phyloP scores from a whole-genome alignment of 2,797 vertebrate species.

The Chelmon rostratus region DNA sequence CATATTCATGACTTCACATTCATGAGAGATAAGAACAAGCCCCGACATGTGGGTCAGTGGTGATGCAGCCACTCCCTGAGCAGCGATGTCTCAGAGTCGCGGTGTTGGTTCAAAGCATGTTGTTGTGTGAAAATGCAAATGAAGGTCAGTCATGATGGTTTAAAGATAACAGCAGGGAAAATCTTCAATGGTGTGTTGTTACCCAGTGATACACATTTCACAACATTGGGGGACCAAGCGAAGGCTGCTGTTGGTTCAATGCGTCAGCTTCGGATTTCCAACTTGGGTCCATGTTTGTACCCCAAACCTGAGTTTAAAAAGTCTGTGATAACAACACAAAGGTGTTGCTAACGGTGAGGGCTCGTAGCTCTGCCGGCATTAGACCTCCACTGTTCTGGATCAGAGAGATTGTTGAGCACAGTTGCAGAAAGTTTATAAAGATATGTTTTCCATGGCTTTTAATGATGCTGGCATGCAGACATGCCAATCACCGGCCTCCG shows the following conservation, averaged over 20 bases:
- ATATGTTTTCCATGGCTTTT: too few species aligned
- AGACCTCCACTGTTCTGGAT: too few species aligned
- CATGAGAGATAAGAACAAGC: conserved; percentile 9
- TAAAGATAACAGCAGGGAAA: neutral
- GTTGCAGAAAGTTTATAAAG: too few species aligned
- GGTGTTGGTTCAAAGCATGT: neutral
- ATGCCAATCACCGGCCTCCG: too few species aligned
- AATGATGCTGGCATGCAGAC: too few species aligned
- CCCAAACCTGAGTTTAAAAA: too few species aligned
- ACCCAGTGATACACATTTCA: neutral
- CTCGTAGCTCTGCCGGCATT: too few species aligned
- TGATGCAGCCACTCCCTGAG: neutral
- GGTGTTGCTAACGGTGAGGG: too few species aligned
- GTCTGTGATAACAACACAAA: too few species aligned
- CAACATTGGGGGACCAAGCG: neutral
- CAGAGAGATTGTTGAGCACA: too few species aligned
- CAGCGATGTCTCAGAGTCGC: neutral
- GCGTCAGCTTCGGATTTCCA: neutral
- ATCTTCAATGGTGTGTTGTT: neutral
- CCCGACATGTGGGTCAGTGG: neutral
- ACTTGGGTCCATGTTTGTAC: too few species aligned
- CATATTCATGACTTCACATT: neutral
- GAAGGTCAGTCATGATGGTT: neutral
- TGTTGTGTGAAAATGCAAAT: conserved; percentile 44
- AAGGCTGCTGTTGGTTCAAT: neutral